A percentile compares a stretch with the other conserved stretches of the same genome.
Conservation (phyloP, 2,113 vertebrate species). For the Prochilodus magdalenae region DNA sequence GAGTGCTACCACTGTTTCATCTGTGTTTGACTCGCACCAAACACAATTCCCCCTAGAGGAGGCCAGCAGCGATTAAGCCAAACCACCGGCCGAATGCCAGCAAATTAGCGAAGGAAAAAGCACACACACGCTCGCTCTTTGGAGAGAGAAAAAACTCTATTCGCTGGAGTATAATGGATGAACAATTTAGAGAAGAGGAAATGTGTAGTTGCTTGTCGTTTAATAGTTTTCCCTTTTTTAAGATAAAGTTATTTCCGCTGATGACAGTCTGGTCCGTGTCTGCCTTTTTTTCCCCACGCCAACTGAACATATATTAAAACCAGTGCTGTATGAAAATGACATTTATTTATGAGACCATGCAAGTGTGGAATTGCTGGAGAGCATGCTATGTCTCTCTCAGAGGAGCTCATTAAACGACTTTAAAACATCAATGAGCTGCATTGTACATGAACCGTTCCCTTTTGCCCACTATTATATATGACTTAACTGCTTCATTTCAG, state of each 20-base stretch:
- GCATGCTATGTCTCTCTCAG: too few species aligned
- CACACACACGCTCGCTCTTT: conserved; percentile 1
- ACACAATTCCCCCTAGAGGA: conserved; percentile 47
- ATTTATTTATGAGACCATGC: too few species aligned
- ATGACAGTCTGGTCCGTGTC: conserved; percentile 40
- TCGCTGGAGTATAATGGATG: conserved; percentile 33
- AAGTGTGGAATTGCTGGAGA: not conserved
- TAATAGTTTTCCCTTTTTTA: conserved; percentile 31
- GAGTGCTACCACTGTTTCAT: conserved; percentile 56
- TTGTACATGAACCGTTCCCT: too few species aligned
- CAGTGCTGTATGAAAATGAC: not conserved
- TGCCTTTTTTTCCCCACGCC: not conserved
- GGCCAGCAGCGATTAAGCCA: conserved; percentile 38
- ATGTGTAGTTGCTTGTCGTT: conserved; percentile 37
- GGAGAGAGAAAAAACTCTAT: conserved; percentile 8
- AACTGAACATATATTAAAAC: not conserved
- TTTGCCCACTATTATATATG: too few species aligned
- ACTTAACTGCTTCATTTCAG: too few species aligned
- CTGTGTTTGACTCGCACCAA: conserved; percentile 44
- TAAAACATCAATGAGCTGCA: too few species aligned
- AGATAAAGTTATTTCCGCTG: conserved; percentile 28
- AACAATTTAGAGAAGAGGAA: conserved; percentile 46
- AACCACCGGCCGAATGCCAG: conserved; percentile 52
- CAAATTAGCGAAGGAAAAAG: conserved; percentile 45
- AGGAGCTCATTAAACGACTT: too few species aligned